Conservation (phyloP, 2,888 invertebrate genomes). For the Coecobrya sp. region DNA sequence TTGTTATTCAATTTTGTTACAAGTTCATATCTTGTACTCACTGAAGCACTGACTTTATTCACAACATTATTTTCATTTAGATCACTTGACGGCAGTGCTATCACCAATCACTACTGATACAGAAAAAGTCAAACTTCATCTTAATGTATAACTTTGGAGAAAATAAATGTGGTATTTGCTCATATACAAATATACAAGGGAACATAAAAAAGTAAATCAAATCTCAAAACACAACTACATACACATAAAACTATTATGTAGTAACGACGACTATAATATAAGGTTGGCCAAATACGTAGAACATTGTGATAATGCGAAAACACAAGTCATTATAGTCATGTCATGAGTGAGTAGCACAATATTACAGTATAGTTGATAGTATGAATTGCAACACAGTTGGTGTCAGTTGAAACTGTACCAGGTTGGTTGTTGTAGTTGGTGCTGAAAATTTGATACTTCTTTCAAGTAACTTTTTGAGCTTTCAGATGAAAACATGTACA, state of each 20-base stretch:
- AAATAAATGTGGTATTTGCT: background rate
- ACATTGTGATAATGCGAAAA: no score
- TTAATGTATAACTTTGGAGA: background rate
- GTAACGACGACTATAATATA: no score
- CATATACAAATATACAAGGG: background rate
- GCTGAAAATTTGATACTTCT: conserved; percentile 55
- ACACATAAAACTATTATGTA: background rate
- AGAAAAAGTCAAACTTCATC: background rate
- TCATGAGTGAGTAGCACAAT: conserved; percentile 28
- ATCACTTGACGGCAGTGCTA: background rate
- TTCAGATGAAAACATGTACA: conserved; percentile 38
- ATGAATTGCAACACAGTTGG: background rate
- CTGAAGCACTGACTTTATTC: no score
- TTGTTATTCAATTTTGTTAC: no score
- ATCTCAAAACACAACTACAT: background rate
- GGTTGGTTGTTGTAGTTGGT: conserved; percentile 21
- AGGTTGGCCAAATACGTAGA: no score
- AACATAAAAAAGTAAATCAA: background rate
- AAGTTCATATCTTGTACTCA: no score
- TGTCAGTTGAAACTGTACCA: conserved; percentile 18
- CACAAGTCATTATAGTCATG: background rate
- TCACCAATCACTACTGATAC: background rate
- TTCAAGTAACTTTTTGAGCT: conserved; percentile 48
- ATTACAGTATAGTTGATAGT: background rate
- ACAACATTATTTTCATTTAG: no score